Conservation (phyloP, 1,140 invertebrate species). For the Papilio machaon region DNA sequence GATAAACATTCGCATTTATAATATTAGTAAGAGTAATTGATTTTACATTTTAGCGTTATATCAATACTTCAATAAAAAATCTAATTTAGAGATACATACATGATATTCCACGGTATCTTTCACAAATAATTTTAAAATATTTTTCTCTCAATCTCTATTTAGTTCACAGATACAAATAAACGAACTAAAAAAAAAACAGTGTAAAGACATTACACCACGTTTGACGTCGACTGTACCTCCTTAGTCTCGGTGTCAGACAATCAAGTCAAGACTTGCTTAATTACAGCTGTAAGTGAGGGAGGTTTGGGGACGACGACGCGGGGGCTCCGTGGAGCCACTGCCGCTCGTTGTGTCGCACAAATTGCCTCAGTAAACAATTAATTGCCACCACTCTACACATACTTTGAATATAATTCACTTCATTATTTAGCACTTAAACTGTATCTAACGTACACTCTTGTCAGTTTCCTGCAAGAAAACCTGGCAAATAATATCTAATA, state of each 20-base stretch:
- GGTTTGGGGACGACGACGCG: neutral
- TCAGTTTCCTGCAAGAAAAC: neutral
- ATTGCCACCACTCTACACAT: slow-evolving; percentile 10
- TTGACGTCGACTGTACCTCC: slow-evolving; percentile 21
- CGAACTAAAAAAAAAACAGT: too few species aligned
- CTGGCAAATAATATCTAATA: neutral
- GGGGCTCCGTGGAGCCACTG: neutral
- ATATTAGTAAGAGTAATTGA: too few species aligned
- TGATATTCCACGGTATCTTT: too few species aligned
- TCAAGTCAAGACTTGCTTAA: slow-evolving; percentile 31
- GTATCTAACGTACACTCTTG: neutral
- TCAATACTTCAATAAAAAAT: too few species aligned
- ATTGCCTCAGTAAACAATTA: slow-evolving; percentile 20
- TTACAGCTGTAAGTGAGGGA: neutral
- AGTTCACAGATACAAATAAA: too few species aligned
- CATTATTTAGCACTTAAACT: neutral
- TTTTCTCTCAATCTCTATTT: too few species aligned
- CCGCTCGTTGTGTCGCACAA: neutral
- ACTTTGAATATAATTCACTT: slow-evolving; percentile 22
- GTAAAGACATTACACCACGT: neutral
- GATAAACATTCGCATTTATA: too few species aligned
- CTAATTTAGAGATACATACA: too few species aligned
- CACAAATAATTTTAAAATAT: too few species aligned
- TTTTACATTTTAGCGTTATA: too few species aligned
- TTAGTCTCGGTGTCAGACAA: neutral